These are phyloP conservation scores for Ditylenchus dipsaci DNA, from an alignment of 1,140 invertebrate species.

Conservation along the genomic window DNA sequence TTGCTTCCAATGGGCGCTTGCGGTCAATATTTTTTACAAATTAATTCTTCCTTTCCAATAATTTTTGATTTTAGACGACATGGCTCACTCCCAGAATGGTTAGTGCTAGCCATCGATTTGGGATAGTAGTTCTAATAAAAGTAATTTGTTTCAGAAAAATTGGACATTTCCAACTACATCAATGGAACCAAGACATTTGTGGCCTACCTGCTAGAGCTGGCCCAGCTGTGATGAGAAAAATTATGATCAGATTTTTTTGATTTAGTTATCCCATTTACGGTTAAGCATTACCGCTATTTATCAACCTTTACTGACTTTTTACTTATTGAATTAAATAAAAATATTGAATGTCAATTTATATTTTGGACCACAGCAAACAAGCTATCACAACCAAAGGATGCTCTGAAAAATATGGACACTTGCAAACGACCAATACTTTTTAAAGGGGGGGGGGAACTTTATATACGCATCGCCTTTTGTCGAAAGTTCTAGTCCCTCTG, in stretches of 20 bases:
- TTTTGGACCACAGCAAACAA: no score
- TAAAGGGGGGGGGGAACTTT: no score
- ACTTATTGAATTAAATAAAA: no score
- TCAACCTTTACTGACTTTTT: no score
- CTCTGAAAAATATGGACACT: no score
- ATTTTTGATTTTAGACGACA: not conserved
- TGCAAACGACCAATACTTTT: no score
- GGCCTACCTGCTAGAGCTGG: constrained; percentile 42
- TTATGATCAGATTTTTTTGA: not conserved
- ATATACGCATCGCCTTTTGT: no score
- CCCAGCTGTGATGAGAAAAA: constrained; percentile 16
- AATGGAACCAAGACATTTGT: constrained; percentile 39
- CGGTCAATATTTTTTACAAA: constrained; percentile 62
- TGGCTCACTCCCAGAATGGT: constrained; percentile 74
- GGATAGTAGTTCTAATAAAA: constrained; percentile 4
- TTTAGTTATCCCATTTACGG: not conserved
- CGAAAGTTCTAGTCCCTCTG: no score
- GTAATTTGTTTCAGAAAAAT: constrained; percentile 24
- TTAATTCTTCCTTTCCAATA: not conserved
- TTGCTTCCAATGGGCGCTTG: constrained; percentile 79
- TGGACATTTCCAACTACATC: constrained; percentile 43
- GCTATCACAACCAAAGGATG: no score
- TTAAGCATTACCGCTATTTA: not conserved
- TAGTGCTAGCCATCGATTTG: not conserved
- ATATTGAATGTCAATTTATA: no score